Percentiles rank a stretch among this genome's conserved stretches.
Conservation (phyloP, 2,888 invertebrate species). For the Lithophane socia region DNA sequence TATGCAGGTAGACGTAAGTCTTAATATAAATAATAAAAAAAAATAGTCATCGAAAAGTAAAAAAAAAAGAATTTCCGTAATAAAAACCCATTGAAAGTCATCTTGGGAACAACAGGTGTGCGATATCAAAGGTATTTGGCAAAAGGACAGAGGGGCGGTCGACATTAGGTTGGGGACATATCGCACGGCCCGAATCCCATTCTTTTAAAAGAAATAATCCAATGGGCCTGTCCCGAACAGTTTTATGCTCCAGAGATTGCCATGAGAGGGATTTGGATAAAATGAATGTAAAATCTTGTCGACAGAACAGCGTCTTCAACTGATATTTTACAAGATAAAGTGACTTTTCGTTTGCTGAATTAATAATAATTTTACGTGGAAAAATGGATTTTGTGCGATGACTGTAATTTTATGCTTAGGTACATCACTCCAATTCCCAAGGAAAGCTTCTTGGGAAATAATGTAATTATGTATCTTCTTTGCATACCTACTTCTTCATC, state of each 20-base stretch:
- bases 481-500: not conserved
- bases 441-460: not conserved
- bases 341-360: constrained; percentile 23
- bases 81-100: constrained; percentile 37
- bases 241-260: constrained; percentile 54
- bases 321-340: constrained; percentile 40
- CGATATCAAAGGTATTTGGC: constrained; percentile 56
- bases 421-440: not conserved
- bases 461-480: not conserved
- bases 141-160: constrained; percentile 44
- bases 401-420: not conserved
- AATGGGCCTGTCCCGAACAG: constrained; percentile 39
- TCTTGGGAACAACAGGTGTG: constrained; percentile 64
- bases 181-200: constrained; percentile 40
- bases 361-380: constrained; percentile 15
- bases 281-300: constrained; percentile 46
- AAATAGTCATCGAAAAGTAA: constrained; percentile 19
- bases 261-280: constrained; percentile 55
- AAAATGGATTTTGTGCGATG: not conserved
- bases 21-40: no score
- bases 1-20: not conserved
- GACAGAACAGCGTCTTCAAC: constrained; percentile 22
- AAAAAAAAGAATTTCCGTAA: constrained; percentile 28
- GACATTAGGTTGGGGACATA: constrained; percentile 44
- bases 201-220: constrained; percentile 59